A percentile compares a stretch with the other conserved stretches of the same genome.
These are phyloP conservation scores for Argyra leucocephala DNA, from an alignment of 2,888 invertebrate species.

Conservation along the genomic window DNA sequence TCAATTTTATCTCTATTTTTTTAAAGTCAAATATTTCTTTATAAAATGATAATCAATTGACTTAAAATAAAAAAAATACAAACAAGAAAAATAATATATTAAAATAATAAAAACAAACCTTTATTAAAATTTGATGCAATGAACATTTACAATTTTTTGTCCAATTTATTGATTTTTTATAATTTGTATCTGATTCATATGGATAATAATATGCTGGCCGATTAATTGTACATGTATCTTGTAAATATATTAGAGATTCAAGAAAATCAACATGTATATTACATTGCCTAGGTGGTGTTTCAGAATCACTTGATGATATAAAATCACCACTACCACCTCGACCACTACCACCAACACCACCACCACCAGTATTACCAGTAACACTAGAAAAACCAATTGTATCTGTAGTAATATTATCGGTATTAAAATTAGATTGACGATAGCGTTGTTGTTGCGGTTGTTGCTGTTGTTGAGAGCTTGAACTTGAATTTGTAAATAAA, in stretches of 20 bases:
- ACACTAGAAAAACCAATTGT: too few relatives aligned
- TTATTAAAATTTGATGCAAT: slow-evolving; percentile 27
- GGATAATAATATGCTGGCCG: slow-evolving; percentile 13
- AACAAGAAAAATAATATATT: not conserved
- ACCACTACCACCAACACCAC: not conserved
- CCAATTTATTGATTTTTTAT: slow-evolving; percentile 15
- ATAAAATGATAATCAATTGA: too few relatives aligned
- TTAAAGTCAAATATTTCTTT: too few relatives aligned
- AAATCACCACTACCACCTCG: not conserved
- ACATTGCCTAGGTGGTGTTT: slow-evolving; percentile 17
- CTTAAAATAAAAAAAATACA: not conserved
- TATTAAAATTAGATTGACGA: not conserved
- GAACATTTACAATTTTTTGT: slow-evolving; percentile 25
- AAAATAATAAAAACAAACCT: slow-evolving; percentile 20
- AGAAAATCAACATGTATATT: slow-evolving; percentile 25
- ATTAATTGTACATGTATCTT: slow-evolving; percentile 23
- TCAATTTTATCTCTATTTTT: too few relatives aligned
- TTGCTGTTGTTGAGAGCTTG: not conserved
- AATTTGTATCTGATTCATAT: slow-evolving; percentile 12
- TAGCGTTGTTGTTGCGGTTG: not conserved
- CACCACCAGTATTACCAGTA: not conserved
- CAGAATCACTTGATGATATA: slow-evolving; percentile 1
- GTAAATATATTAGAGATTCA: slow-evolving; percentile 25
- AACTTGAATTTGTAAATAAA: too few relatives aligned
- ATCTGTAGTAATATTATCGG: too few relatives aligned